These are phyloP conservation scores for Lepidurus couesii DNA, from an alignment of 1,140 invertebrate species.

Conservation along the genomic window DNA sequence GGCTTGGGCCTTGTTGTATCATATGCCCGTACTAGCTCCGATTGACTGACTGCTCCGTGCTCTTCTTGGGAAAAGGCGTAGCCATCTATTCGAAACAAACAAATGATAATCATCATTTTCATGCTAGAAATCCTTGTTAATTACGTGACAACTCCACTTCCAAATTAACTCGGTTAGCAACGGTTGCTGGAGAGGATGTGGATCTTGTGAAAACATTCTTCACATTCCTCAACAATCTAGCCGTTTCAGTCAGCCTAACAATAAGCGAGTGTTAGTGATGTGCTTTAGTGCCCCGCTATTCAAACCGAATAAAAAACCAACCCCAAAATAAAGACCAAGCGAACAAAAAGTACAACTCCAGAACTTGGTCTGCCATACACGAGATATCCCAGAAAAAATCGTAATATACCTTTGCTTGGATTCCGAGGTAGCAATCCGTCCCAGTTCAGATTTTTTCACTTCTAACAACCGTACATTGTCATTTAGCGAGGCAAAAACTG, in stretches of 20 bases:
- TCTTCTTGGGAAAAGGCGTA: slow-evolving; percentile 99
- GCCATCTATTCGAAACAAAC: slow-evolving; percentile 64
- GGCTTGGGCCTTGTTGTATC: slow-evolving; percentile 81
- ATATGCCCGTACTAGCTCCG: slow-evolving; percentile 85
- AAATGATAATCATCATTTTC: slow-evolving; percentile 33
- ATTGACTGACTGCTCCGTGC: slow-evolving; percentile 85
- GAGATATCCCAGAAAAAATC: neutral
- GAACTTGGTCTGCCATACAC: neutral
- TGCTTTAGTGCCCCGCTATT: neutral
- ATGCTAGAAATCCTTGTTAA: slow-evolving; percentile 47
- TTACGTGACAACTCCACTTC: slow-evolving; percentile 88
- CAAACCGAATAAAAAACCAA: neutral
- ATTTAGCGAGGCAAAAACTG: neutral
- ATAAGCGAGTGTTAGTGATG: neutral
- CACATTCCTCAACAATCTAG: slow-evolving; percentile 84
- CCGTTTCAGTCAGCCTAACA: slow-evolving; percentile 87
- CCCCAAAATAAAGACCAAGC: neutral
- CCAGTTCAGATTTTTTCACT: neutral
- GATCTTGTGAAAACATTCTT: slow-evolving; percentile 80
- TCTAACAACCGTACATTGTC: neutral
- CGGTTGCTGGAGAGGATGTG: slow-evolving; percentile 45
- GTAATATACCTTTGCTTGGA: neutral
- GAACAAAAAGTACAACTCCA: neutral
- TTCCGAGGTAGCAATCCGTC: neutral
- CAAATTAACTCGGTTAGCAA: slow-evolving; percentile 56